Conservation (phyloP, 2,113 vertebrate species). For the Pygoscelis antarcticus region DNA sequence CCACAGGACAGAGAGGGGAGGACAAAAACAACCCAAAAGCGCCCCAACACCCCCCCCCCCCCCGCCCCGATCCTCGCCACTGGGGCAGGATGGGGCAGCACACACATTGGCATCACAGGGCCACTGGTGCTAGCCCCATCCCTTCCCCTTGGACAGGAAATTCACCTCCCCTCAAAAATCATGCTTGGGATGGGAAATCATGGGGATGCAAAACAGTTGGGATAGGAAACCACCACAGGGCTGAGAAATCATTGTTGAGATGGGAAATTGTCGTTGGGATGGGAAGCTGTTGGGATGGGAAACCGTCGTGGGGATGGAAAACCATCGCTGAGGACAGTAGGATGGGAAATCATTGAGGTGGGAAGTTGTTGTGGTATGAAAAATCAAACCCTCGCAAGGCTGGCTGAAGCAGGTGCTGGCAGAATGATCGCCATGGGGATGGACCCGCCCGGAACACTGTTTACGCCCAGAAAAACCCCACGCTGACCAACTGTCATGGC, state of each 20-base stretch:
- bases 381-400: not conserved
- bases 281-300: too few species aligned
- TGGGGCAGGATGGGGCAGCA: not conserved
- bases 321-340: not conserved
- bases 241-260: not conserved
- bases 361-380: not conserved
- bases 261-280: not conserved
- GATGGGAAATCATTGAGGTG: not conserved
- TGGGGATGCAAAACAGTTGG: not conserved
- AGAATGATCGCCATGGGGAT: not conserved
- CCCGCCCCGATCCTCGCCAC: too few species aligned
- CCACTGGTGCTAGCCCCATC: too few species aligned
- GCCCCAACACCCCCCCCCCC: too few species aligned
- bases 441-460: too few species aligned
- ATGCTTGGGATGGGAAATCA: not conserved
- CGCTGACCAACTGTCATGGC: not conserved
- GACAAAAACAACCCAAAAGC: not conserved
- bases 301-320: too few species aligned
- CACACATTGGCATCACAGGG: not conserved
- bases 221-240: not conserved
- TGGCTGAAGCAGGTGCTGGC: not conserved
- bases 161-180: not conserved
- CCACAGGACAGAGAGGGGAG: too few species aligned
- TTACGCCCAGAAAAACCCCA: not conserved
- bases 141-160: not conserved